phyloP scores from a whole-genome alignment of 2,113 vertebrate species.

The Bubalus kerabau region DNA sequence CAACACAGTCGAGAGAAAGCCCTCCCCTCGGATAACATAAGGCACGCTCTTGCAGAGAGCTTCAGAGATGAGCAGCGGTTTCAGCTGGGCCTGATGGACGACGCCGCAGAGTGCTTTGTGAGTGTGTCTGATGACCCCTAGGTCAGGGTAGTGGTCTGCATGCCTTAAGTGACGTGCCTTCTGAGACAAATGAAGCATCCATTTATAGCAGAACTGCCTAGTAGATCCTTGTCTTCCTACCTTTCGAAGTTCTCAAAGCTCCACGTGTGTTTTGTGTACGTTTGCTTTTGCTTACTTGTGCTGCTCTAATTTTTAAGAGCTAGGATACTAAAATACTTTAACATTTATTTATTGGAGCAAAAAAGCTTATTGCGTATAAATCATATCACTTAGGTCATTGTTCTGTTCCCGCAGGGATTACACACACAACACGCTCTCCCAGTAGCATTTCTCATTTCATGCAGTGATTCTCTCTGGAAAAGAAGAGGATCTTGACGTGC shows the following conservation, averaged over 20 bases:
- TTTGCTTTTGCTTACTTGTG: not conserved
- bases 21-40: constrained; percentile 94
- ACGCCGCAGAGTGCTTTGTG: constrained; percentile 98
- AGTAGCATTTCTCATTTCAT: not conserved
- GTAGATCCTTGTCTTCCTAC: not conserved
- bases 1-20: constrained; percentile 96
- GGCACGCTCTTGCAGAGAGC: constrained; percentile 94
- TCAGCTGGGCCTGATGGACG: constrained; percentile 98
- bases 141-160: not conserved
- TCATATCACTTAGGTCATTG: not conserved
- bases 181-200: not conserved
- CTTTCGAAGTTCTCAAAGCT: not conserved
- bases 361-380: not conserved
- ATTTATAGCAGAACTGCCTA: not conserved
- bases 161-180: not conserved
- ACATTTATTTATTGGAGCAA: not conserved
- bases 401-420: not conserved
- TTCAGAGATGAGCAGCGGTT: constrained; percentile 98
- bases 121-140: constrained; percentile 73
- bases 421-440: not conserved
- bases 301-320: not conserved
- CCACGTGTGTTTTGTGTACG: not conserved
- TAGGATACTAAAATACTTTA: not conserved
- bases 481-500: not conserved
- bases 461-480: not conserved